Base-by-base conservation (phyloP, 2,888 invertebrate species). In the Agapostemon virescens region DNA sequence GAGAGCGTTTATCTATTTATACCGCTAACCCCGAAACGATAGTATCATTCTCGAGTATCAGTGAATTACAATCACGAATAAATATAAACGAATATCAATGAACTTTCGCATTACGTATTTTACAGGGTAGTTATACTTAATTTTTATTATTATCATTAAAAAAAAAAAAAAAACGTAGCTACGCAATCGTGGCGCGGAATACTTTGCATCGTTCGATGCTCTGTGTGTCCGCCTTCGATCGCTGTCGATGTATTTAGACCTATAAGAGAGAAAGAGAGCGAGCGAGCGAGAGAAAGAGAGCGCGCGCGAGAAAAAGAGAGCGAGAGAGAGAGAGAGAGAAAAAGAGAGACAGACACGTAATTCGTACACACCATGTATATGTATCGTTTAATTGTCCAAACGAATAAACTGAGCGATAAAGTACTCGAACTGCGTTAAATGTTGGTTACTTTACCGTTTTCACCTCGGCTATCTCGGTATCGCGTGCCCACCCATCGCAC, bases 351-450 rank as follows among this genome's bases (percentile, higher is more conserved):
- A 86, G 87, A 89, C 88, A 90, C 88, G 89, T 91, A 91, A 91
- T 91, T 90, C 91, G 89, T 91, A 91, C 89, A 90, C 88, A 90
- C 85, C 84, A 89, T 88, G 88, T 91, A 89, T 91, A 92, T 91
- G 91, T 92, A 92, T 90, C 90, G 90, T 92, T 91, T 91, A 89
- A 90, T 90, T 91, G 91, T 90, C 90, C 88, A 90, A 90, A 89
- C 84, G 86, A 87, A 87, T 87, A 87, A 87, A 87, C 81, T 85
- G 84, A 85, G 79, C 82, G 82, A 86, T 85, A 81, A 85, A 83
- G 85, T 85, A 85, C 64, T 84, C 85, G 71, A 84, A 80, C 52
- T n/a, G 40, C 23, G 15, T 55, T 15, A 33, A 20, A 23, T n/a
- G 38, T 63, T 63, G 23, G 17, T 61, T 20, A 33, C 20, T 61